Percentiles rank a stretch among this genome's conserved stretches.
Evolutionary conservation across 2,888 invertebrate species (phyloP).

Genomic region (Spicauda simplicius): DNA sequence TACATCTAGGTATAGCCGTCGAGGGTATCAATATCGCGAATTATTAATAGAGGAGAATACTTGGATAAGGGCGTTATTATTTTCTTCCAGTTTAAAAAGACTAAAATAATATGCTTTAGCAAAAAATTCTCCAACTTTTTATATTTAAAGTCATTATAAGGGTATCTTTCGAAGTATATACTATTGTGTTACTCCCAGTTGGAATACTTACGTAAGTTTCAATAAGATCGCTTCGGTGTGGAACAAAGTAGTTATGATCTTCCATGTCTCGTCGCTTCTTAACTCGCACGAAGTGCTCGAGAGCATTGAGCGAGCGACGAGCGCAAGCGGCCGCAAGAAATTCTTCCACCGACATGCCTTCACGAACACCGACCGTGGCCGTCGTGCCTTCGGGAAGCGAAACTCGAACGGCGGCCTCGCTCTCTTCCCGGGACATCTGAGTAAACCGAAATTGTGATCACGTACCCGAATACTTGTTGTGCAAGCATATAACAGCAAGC

Average conservation of each 20-base stretch:
- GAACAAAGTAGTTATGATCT: conserved; percentile 98
- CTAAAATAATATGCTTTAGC: background rate
- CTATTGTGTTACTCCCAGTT: no score
- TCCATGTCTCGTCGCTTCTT: conserved; percentile 97
- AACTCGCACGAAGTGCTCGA: conserved; percentile 97
- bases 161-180: no score
- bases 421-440: conserved; percentile 95
- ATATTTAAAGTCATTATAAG: no score
- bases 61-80: background rate
- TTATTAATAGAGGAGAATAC: conserved; percentile 10
- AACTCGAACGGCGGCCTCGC: conserved; percentile 95
- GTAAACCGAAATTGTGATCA: conserved; percentile 17
- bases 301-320: conserved; percentile 95
- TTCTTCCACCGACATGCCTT: conserved; percentile 98
- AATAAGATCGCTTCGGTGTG: conserved; percentile 96
- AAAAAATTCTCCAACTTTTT: no score
- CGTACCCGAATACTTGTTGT: background rate
- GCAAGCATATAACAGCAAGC: background rate
- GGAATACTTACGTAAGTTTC: conserved; percentile 94
- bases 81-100: background rate
- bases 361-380: conserved; percentile 94
- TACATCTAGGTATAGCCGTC: conserved; percentile 6
- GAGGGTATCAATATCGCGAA: conserved; percentile 18
- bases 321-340: conserved; percentile 96
- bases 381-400: conserved; percentile 93